Percentiles rank a stretch among this genome's conserved stretches.
Evolutionary conservation across 2,113 vertebrate species (phyloP).

Genomic region (Anguilla rostrata): DNA sequence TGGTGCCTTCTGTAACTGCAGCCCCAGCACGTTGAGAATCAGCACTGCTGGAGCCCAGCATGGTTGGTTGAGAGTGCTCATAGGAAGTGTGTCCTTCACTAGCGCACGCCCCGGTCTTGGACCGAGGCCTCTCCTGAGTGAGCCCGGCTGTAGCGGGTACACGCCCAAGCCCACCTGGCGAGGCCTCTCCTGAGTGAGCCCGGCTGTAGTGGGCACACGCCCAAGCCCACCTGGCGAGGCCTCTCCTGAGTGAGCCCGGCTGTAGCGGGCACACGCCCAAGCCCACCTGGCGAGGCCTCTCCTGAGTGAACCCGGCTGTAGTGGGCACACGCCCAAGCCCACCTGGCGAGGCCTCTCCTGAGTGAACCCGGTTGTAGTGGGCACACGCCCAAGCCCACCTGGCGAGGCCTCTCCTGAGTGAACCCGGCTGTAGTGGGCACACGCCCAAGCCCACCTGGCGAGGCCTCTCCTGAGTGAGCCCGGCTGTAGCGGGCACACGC

Average conservation of each 20-base stretch:
- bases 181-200: not conserved
- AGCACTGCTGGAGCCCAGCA: not conserved
- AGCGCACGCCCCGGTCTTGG: not conserved
- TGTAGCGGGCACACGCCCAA: too few species aligned
- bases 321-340: too few species aligned
- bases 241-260: too few species aligned
- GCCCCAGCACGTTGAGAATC: not conserved
- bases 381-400: too few species aligned
- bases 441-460: not conserved
- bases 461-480: too few species aligned
- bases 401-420: not conserved
- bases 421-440: not conserved
- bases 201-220: not conserved
- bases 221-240: not conserved
- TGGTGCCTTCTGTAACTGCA: not conserved
- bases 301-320: too few species aligned
- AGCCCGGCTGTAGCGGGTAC: not conserved
- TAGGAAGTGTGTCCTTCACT: not conserved
- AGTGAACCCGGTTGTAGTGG: not conserved
- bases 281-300: too few species aligned
- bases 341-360: not conserved
- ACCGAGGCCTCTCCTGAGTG: not conserved
- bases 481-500: too few species aligned
- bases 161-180: not conserved
- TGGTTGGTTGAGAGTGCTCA: not conserved